phyloP scores from a whole-genome alignment of 2,797 vertebrate genomes.

The Enteromius paludinosus region DNA sequence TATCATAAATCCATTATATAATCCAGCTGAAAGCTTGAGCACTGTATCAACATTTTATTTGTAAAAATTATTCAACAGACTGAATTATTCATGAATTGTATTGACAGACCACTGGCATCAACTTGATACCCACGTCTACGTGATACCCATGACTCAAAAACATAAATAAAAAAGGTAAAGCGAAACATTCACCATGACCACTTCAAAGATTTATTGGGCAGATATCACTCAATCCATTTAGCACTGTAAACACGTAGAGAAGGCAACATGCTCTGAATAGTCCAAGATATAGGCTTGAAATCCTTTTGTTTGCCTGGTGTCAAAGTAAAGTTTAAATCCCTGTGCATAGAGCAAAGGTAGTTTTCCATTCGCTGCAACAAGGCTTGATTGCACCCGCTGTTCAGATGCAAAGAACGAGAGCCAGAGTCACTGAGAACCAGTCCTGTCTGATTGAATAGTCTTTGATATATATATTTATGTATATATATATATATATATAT shows the following conservation, averaged over 20 bases:
- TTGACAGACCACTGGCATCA: not conserved
- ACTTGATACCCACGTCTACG: not conserved
- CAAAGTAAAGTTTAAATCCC: conserved; percentile 26
- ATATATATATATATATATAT: not conserved
- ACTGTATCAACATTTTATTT: not conserved
- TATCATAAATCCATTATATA: conserved; percentile 1
- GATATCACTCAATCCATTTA: conserved; percentile 40
- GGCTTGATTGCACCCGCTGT: conserved; percentile 11
- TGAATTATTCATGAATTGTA: not conserved
- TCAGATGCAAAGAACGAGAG: conserved; percentile 2
- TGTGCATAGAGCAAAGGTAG: conserved; percentile 21
- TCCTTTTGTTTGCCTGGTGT: conserved; percentile 20
- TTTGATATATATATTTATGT: not conserved
- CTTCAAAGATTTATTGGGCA: conserved; percentile 45
- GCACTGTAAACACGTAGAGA: conserved; percentile 45
- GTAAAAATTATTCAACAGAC: not conserved
- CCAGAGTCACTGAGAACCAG: not conserved
- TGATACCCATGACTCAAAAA: not conserved
- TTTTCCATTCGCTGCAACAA: conserved; percentile 10
- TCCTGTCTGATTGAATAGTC: not conserved
- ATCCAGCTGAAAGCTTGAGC: not conserved
- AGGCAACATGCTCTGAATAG: conserved; percentile 47
- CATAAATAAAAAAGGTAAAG: not conserved
- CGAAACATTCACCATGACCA: conserved; percentile 16
- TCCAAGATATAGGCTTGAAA: conserved; percentile 35